Evolutionary conservation across 2,888 invertebrate species (phyloP), one percentile per base, ranked within the genome.

Genomic region (Liopterus haemorrhoidalis): DNA sequence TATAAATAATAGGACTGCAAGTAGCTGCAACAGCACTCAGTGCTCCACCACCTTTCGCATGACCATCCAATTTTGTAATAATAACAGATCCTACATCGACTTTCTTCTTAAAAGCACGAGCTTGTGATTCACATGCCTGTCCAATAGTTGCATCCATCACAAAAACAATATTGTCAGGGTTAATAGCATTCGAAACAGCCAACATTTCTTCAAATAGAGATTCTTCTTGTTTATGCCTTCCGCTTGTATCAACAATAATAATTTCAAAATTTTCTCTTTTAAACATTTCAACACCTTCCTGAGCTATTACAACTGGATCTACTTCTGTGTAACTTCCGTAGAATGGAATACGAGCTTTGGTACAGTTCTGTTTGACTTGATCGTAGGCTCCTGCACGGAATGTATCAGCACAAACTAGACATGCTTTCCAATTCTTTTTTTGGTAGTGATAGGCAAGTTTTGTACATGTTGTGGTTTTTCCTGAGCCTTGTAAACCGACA

Each of bases 111-210:
- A 99, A 99, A 41, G 99, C 97, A 69, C 81, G 81, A 1, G 91
- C 92, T 73, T 97, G 96, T 1, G 85, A 79, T 67, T 97, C 96
- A 68, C 97, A 99, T 70, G 97, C 97, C 70, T 99, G 97, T 67
- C 97, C 97, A 65, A 99, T 99, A 37, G 94, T 91, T 19, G 97
- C 97, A 63, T 99, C 99, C 99, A 99, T 99, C 25, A 99, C 99
- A 72, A 96, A 99, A 55, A 99, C 90, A 48, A 97, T 92, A 68
- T 99, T 97, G 67, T 99, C 96, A 20, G 99, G 99, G 73, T 81
- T 82, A 66, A 96, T 82, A 37, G 95, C 93, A 74, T 94, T 97
- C 8, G 96, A 85, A 49, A 99, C 96, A 65, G 97, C 95, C 73
- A 99, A 92, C 99, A 99, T 99, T 76, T 99, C 99, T 67, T 99